Evolutionary conservation across 2,888 invertebrate genomes (phyloP), one percentile per base, ranked within the genome.

Genomic region (Xylota segnis): DNA sequence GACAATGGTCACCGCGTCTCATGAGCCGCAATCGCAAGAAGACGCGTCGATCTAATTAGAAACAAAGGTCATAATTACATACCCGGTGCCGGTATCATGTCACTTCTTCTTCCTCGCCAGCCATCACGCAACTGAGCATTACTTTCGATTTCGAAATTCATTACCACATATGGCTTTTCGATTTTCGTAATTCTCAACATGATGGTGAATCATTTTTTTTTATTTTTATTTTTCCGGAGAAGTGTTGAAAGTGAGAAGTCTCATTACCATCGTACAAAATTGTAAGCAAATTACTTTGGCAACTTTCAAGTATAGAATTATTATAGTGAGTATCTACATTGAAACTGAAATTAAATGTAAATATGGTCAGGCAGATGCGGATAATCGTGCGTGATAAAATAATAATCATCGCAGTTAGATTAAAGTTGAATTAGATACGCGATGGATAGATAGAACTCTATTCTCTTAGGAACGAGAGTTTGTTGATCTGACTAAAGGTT

Each of bases 71-170:
- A 43, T 68, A 52, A 58, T 72, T 52, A 23, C 23, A 23, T 23
- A 59, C 58, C 2, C 1, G 14, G 9, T 32, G 10, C 2, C 1
- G 14, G 9, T 32, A n/a, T 61, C 50, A 77, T 77, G 77, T 54
- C 70, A 70, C 54, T 71, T 65, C 47, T 65, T 72, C 65, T 43
- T 18, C 29, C 34, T 37, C 50, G 16, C 23, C 23, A 65, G 10
- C n/a, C 37, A 65, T 63, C 83, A 83, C 76, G 71, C 76, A 83
- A 83, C 45, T 43, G 43, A 61, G 32, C 77, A 70, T 70, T 32
- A 70, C 79, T 77, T 72, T 77, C 65, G 52, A 77, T 83, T 83
- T 77, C 66, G 14, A 77, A 72, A 76, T 71, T 54, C 71, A 83
- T 83, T 83, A 66, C 71, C 71, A 52, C 43, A 65, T 65, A 76